Conservation (phyloP, 2,888 invertebrate species). For the Dilophus febrilis region DNA sequence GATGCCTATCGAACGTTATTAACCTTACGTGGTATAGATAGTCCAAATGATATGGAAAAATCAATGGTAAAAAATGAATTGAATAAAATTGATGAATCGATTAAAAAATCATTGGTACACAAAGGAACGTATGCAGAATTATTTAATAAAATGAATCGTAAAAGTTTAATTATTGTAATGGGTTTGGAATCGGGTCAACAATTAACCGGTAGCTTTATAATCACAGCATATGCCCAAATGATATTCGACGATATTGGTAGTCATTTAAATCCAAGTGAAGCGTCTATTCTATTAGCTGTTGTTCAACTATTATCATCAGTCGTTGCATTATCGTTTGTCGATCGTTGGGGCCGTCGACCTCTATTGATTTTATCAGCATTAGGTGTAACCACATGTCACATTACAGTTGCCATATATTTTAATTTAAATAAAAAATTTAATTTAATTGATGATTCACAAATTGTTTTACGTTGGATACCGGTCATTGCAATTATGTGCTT, state of each 20-base stretch:
- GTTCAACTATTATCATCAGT: slow-evolving; percentile 39
- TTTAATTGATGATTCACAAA: slow-evolving; percentile 23
- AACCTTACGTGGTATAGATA: slow-evolving; percentile 38
- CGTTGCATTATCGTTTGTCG: slow-evolving; percentile 39
- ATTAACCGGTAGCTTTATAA: slow-evolving; percentile 44
- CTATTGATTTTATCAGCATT: slow-evolving; percentile 41
- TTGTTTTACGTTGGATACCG: slow-evolving; percentile 31
- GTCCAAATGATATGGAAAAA: slow-evolving; percentile 30
- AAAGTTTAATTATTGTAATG: slow-evolving; percentile 43
- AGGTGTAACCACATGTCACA: slow-evolving; percentile 35
- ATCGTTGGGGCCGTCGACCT: slow-evolving; percentile 41
- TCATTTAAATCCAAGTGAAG: slow-evolving; percentile 27
- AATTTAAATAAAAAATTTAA: slow-evolving; percentile 26
- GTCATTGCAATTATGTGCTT: slow-evolving; percentile 39
- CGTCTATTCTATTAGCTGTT: slow-evolving; percentile 35
- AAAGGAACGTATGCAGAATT: slow-evolving; percentile 35
- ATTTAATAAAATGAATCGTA: slow-evolving; percentile 37
- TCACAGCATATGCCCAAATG: slow-evolving; percentile 41
- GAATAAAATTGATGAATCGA: slow-evolving; percentile 28
- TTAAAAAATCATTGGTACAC: slow-evolving; percentile 37
- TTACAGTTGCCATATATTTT: slow-evolving; percentile 38
- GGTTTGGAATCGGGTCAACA: slow-evolving; percentile 44
- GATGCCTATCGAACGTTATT: slow-evolving; percentile 41
- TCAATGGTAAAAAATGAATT: slow-evolving; percentile 19
- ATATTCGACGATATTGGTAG: slow-evolving; percentile 38